phyloP scores from a whole-genome alignment of 2,797 vertebrate genomes.

The Sardinella longiceps region DNA sequence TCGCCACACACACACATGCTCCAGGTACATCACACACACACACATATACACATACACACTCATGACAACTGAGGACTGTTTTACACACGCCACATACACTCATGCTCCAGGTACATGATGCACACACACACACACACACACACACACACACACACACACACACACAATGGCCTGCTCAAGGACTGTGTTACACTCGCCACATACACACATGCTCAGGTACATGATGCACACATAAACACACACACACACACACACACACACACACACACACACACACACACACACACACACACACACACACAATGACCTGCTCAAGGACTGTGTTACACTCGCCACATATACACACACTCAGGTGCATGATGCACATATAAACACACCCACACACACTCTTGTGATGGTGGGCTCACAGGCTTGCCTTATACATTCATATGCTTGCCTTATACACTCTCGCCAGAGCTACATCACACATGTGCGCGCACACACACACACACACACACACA shows the following conservation, averaged over 20 bases:
- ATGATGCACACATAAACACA: too few species aligned
- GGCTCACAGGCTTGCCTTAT: too few species aligned
- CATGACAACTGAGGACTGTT: not conserved
- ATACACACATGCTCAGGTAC: conserved; percentile 24
- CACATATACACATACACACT: not conserved
- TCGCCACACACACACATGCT: conserved; percentile 77
- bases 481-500: too few species aligned
- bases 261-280: not conserved
- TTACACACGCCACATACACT: not conserved
- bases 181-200: conserved; percentile 88
- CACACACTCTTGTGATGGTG: too few species aligned
- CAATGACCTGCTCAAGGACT: conserved; percentile 93
- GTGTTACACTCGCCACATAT: conserved; percentile 80
- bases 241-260: too few species aligned
- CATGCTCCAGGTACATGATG: too few species aligned
- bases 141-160: too few species aligned
- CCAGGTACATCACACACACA: not conserved
- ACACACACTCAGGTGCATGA: conserved; percentile 53
- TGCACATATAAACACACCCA: not conserved
- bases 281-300: not conserved
- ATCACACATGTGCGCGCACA: too few species aligned
- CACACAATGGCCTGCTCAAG: conserved; percentile 83
- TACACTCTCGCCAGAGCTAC: not conserved
- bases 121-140: too few species aligned
- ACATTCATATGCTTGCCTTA: too few species aligned